Base-by-base conservation (phyloP, 2,888 invertebrate genomes). In the Melieria crassipennis region DNA sequence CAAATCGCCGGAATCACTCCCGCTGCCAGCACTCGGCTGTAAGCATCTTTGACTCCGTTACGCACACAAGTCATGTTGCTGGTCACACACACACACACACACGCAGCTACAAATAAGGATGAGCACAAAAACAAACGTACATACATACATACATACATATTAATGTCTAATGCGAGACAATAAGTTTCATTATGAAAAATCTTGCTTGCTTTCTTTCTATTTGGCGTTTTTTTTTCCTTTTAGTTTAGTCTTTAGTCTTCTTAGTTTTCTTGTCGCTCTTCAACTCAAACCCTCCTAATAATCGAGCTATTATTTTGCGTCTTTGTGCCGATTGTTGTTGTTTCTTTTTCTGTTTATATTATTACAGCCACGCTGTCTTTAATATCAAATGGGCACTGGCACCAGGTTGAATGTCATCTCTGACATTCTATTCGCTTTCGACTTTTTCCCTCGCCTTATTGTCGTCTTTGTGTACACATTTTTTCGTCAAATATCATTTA, bases 111-210 rank as follows among this genome's bases (percentile, higher is more conserved):
- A 56, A 56, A 16, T 16, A 30, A n/a, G 6, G 13, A 43, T 6
- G 58, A 5, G 6, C 42, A 58, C 7, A 62, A 13, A 47, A n/a
- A 47, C 4, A 43, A 16, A 61, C 13, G 9, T 10, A 10, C 3
- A 7, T 4, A 7, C 4, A 64, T 45, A 5, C 30, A 13, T 42
- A 13, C 11, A 10, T 42, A 9, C 7, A 7, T 4, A 4, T 47
- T 57, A 30, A 3, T 46, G 47, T 42, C 11, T 66, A 72, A 72
- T 69, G 63, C 62, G 42, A 63, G 46, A 52, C 66, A 63, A 66
- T 72, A 61, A 72, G 63, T 72, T 72, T 69, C 63, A 62, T 58
- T 62, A 64, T 60, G 65, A 65, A 65, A 65, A 65, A 56, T 62
- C 56, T 69, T 52, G 48, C 16, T n/a, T 43, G n/a, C 43, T 48